A percentile compares a stretch with the other conserved stretches of the same genome.
These are phyloP conservation scores for Agriopis marginaria DNA, from an alignment of 2,888 invertebrate species.

Conservation along the genomic window DNA sequence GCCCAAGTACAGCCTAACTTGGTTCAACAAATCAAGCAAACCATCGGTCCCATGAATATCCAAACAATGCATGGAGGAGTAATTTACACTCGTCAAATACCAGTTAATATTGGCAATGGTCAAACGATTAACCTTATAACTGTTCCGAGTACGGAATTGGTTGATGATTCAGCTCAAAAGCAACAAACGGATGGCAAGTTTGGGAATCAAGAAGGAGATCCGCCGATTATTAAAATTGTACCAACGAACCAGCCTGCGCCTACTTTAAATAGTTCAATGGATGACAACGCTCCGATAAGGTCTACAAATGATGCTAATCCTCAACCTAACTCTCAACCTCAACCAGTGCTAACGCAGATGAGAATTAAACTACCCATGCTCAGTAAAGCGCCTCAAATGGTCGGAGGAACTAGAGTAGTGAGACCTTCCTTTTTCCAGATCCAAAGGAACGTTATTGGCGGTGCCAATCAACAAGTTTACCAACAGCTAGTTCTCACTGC, in stretches of 20 bases:
- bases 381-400: slow-evolving; percentile 84
- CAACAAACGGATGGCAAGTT: slow-evolving; percentile 65
- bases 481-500: slow-evolving; percentile 82
- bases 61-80: slow-evolving; percentile 89
- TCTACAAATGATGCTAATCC: slow-evolving; percentile 62
- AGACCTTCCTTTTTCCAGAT: slow-evolving; percentile 86
- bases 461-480: slow-evolving; percentile 83
- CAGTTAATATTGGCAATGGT: slow-evolving; percentile 85
- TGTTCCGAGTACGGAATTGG: slow-evolving; percentile 78
- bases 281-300: slow-evolving; percentile 64
- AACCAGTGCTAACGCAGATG: slow-evolving; percentile 83
- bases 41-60: slow-evolving; percentile 84
- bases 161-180: slow-evolving; percentile 76
- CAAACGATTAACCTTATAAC: slow-evolving; percentile 87
- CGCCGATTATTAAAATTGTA: slow-evolving; percentile 80
- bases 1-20: slow-evolving; percentile 70
- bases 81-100: slow-evolving; percentile 91
- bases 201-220: slow-evolving; percentile 71
- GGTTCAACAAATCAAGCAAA: slow-evolving; percentile 82
- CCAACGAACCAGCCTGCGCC: slow-evolving; percentile 65
- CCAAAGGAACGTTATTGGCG: slow-evolving; percentile 87
- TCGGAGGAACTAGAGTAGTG: slow-evolving; percentile 86
- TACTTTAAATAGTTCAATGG: slow-evolving; percentile 54
- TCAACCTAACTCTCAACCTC: slow-evolving; percentile 62
- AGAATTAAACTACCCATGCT: slow-evolving; percentile 83